Conservation (phyloP, 2,888 invertebrate genomes). For the Cosmia trapezina region DNA sequence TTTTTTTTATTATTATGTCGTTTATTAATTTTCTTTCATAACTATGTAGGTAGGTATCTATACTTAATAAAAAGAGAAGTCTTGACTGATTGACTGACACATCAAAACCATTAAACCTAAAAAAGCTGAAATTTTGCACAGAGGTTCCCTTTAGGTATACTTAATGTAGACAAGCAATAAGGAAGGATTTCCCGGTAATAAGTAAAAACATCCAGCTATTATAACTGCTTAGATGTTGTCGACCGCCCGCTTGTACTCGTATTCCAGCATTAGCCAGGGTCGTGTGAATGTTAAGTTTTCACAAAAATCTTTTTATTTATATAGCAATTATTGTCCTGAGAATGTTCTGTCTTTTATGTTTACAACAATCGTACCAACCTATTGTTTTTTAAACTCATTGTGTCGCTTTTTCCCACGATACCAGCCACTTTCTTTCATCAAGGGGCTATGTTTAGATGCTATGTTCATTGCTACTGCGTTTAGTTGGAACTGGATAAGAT, state of each 20-base stretch:
- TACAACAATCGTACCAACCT: slow-evolving; percentile 41
- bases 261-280: slow-evolving; percentile 7
- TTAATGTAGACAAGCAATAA: no score
- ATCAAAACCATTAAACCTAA: no score
- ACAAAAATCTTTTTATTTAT: slow-evolving; percentile 34
- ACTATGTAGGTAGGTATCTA: no score
- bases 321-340: slow-evolving; percentile 48
- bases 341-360: slow-evolving; percentile 48
- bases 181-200: no score
- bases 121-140: no score
- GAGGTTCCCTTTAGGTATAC: no score
- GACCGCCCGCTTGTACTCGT: background rate
- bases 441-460: slow-evolving; percentile 37
- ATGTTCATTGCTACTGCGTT: slow-evolving; percentile 53
- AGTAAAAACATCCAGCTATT: background rate
- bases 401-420: slow-evolving; percentile 53
- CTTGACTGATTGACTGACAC: no score
- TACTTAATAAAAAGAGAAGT: no score
- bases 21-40: no score
- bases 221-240: background rate
- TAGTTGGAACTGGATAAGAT: slow-evolving; percentile 59
- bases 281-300: slow-evolving; percentile 29
- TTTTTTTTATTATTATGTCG: no score
- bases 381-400: slow-evolving; percentile 49
- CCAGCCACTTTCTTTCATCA: slow-evolving; percentile 57